Evolutionary conservation across 2,797 vertebrate species (phyloP), one percentile per base, ranked within the genome.

Genomic region (Peromyscus nudipes): DNA sequence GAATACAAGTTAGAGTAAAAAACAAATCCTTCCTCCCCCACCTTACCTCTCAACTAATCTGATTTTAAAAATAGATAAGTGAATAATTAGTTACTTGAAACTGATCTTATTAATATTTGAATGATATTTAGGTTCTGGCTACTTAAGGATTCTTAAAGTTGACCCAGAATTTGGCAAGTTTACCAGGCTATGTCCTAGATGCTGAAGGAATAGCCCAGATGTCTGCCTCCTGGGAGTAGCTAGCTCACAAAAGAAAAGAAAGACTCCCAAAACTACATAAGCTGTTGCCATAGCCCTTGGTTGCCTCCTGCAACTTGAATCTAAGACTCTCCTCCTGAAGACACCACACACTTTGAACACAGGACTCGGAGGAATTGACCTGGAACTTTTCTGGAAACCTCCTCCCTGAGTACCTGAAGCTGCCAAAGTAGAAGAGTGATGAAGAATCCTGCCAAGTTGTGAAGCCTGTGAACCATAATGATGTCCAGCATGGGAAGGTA

Each of bases 31-130:
- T 92, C 17, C 65, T 87, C 29, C 46, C 43, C 19, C 37, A 88
- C 34, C 16, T 95, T 96, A 84, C 17, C 69, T 93, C 64, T 83
- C 25, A 95, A 86, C 13, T 55, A 89, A 94, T 76, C 37, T 73
- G 19, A 89, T 77, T 9, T 55, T 40, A 57, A 65, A 1, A 21
- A 94, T 23, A 89, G 67, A 89, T 60, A 95, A 96, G 43, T 62
- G 10, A 87, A 83, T 31, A 40, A 79, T n/a, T 23, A 92, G 87
- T 73, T 87, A 90, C 34, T 89, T 89, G 87, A 81, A 92, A 83
- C 2, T 46, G 19, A 85, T 91, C 69, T 77, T 43, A 85, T 1
- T n/a, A 52, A 52, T 79, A 94, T 90, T 94, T 86, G 57, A 62
- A 75, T 23, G 21, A 80, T 29, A 91, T 25, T 55, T 76, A 79